phyloP scores from a whole-genome alignment of 2,113 vertebrate species.

The Ovis canadensis region DNA sequence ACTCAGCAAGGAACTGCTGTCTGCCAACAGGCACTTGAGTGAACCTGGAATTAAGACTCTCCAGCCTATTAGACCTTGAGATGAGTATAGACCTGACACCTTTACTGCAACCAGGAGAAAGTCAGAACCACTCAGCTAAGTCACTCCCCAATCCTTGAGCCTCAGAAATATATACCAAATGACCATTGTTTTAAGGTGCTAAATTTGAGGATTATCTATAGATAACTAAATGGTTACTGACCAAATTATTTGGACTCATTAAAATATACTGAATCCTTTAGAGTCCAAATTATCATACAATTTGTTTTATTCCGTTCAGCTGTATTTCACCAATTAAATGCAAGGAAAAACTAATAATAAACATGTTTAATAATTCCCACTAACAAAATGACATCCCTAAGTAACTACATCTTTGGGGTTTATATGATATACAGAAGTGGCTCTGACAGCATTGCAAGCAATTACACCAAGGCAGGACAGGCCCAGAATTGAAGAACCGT shows the following conservation, averaged over 20 bases:
- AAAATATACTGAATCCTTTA: background rate
- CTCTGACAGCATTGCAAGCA: background rate
- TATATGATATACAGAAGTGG: background rate
- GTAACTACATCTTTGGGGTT: background rate
- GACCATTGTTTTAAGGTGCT: background rate
- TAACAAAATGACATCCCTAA: background rate
- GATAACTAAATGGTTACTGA: background rate
- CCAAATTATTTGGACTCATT: background rate
- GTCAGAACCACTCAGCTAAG: background rate
- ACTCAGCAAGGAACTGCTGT: background rate
- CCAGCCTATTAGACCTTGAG: background rate
- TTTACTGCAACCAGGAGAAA: background rate
- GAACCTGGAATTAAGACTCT: background rate
- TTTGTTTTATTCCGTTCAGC: background rate
- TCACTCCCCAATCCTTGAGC: background rate
- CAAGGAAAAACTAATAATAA: background rate
- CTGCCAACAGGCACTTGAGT: background rate
- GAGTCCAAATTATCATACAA: background rate
- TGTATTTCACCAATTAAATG: background rate
- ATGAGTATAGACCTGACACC: background rate
- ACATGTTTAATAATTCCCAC: background rate
- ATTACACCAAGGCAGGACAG: background rate
- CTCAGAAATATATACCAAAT: background rate
- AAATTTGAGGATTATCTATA: background rate
- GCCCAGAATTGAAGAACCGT: background rate